A percentile compares a stretch with the other conserved stretches of the same genome.
phyloP scores from a whole-genome alignment of 2,888 invertebrate species.

The Amphipyra berbera region DNA sequence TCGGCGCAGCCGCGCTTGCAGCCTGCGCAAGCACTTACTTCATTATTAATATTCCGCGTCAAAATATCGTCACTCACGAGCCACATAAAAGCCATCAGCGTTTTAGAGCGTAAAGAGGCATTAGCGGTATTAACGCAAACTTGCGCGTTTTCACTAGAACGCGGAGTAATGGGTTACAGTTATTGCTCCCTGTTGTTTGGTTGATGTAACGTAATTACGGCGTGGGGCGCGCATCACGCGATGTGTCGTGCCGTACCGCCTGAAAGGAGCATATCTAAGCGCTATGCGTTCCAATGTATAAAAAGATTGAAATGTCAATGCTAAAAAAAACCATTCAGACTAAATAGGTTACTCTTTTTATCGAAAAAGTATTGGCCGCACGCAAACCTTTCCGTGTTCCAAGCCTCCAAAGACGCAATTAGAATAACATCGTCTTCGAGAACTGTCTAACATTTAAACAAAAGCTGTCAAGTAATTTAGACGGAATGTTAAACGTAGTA shows the following conservation, averaged over 20 bases:
- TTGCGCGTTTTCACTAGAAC: constrained; percentile 66
- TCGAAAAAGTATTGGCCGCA: too few relatives aligned
- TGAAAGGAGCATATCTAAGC: constrained; percentile 20
- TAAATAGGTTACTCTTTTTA: background rate
- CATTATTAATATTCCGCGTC: constrained; percentile 40
- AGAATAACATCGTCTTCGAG: constrained; percentile 25
- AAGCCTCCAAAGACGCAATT: constrained; percentile 23
- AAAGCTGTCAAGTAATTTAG: constrained; percentile 48
- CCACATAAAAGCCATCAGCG: constrained; percentile 51
- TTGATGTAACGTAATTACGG: constrained; percentile 75
- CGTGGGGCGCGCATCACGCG: constrained; percentile 69
- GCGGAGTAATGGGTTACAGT: constrained; percentile 71
- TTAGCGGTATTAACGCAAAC: constrained; percentile 66
- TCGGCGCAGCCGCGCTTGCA: constrained; percentile 19
- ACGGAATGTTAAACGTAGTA: constrained; percentile 58
- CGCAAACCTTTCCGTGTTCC: background rate
- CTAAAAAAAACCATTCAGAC: constrained; percentile 6
- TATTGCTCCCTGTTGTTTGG: constrained; percentile 73
- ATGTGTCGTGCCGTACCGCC: constrained; percentile 65
- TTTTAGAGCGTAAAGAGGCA: constrained; percentile 59
- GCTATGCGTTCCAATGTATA: constrained; percentile 6
- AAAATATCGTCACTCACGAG: constrained; percentile 45
- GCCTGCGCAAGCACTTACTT: constrained; percentile 23
- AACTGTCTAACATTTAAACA: constrained; percentile 39
- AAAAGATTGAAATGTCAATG: constrained; percentile 28